Base-by-base conservation (phyloP, 1,140 invertebrate genomes). In the Doryteuthis pealeii region DNA sequence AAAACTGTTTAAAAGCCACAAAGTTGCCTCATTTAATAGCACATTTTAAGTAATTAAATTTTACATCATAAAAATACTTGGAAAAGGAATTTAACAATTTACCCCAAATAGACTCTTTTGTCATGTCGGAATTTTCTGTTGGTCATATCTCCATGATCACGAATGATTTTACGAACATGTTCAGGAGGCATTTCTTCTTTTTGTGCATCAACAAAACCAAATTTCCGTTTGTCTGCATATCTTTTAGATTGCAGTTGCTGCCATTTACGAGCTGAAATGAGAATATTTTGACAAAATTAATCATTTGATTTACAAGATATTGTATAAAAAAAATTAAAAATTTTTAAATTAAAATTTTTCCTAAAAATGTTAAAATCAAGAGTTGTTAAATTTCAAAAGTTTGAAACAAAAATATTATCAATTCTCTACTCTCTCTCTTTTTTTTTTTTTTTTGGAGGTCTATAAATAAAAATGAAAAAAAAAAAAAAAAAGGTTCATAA, bases 101-200 rank as follows among this genome's bases (percentile, higher is more conserved):
- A 93, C 92, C 97, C 98, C 15, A 99, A 89, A 89, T 99, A n/a
- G 99, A 99, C 98, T 82, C 98, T 91, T 89, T 99, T 99, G 87
- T 99, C 98, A 88, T 99, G 97, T 77, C 97, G 91, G 88, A 98
- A 99, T 89, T 99, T 99, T 35, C 97, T 90, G 83, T 95, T 98
- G 43, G 96, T 99, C 98, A 99, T 99, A 86, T 99, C 98, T 43
- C 98, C 98, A 90, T 99, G 98, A 90, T 99, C 98, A 70, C 97
- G 91, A 70, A 99, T 99, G 81, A 99, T 99, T 90, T 99, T 99
- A 40, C 98, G 90, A 71, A 99, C 96, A 89, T 99, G 97, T 86
- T 99, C 98, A 0, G 98, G 96, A 32, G 98, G 98, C 97, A 99
- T 99, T 78, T 99, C 97, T 88, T 99, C 98, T 88, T 99, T 99